Evolutionary conservation across 2,888 invertebrate genomes (phyloP).

Genomic region (Heliconius aoede): DNA sequence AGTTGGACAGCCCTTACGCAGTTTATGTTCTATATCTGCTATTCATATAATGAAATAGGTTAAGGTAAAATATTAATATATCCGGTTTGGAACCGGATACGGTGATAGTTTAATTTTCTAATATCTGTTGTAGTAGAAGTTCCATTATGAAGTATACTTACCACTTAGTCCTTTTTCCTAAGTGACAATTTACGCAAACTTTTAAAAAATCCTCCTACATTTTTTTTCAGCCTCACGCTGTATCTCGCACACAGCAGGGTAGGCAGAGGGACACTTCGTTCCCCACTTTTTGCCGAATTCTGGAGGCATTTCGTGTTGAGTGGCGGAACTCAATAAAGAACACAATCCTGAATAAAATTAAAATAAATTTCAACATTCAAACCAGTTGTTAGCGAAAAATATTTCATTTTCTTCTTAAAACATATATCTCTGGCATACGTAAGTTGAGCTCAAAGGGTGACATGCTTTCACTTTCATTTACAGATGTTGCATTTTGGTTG

Average conservation of each 20-base stretch:
- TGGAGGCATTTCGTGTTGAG: no score
- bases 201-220: neutral
- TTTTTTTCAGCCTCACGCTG: no score
- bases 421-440: no score
- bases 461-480: neutral
- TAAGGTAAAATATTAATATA: neutral
- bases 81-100: neutral
- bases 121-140: neutral
- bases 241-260: no score
- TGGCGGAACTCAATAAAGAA: no score
- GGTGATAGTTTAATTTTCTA: neutral
- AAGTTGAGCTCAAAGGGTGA: no score
- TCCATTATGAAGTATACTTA: neutral
- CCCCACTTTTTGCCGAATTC: no score
- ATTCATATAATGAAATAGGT: neutral
- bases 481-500: neutral
- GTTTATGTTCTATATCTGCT: neutral
- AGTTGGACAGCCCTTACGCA: constrained; percentile 33
- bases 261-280: no score
- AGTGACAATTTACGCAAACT: neutral
- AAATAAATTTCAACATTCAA: no score
- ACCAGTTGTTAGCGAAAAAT: no score
- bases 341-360: no score
- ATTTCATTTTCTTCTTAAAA: no score
- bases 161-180: neutral